phyloP scores from a whole-genome alignment of 2,113 vertebrate genomes.

The Hyla sarda region DNA sequence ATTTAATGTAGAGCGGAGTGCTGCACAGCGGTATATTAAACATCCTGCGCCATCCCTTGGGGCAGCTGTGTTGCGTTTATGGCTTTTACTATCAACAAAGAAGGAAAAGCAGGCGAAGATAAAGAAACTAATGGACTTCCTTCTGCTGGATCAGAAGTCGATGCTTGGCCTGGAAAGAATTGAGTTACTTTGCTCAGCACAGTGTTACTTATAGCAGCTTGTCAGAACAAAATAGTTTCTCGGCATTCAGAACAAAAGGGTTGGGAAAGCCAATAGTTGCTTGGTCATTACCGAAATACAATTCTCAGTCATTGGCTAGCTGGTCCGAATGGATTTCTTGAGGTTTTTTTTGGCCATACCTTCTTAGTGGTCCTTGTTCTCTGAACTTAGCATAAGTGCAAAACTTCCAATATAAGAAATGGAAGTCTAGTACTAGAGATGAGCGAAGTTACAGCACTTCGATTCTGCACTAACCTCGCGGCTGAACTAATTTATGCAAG shows the following conservation, averaged over 20 bases:
- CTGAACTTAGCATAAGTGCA: neutral
- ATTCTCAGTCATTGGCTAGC: neutral
- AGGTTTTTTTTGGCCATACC: neutral
- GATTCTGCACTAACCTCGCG: too few relatives aligned
- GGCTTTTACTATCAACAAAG: constrained; percentile 50
- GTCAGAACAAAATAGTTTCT: neutral
- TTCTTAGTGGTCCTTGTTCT: neutral
- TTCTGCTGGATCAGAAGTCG: constrained; percentile 5
- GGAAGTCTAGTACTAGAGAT: too few relatives aligned
- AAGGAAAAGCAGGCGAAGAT: neutral
- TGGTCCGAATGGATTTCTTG: neutral
- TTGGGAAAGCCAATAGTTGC: neutral
- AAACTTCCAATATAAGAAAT: neutral
- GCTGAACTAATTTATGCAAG: too few relatives aligned
- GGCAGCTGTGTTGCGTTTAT: constrained; percentile 41
- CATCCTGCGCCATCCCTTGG: constrained; percentile 49
- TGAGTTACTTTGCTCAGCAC: neutral
- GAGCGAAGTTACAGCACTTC: too few relatives aligned
- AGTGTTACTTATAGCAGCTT: neutral
- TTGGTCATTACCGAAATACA: neutral
- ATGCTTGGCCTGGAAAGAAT: neutral
- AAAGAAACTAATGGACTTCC: constrained; percentile 40
- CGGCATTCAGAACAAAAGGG: neutral
- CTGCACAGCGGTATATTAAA: constrained; percentile 48
- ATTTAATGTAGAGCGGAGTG: constrained; percentile 52